A percentile compares a stretch with the other conserved stretches of the same genome.
These are phyloP conservation scores for Poecilobothrus nobilitatus DNA, from an alignment of 2,888 invertebrate genomes.

Conservation along the genomic window DNA sequence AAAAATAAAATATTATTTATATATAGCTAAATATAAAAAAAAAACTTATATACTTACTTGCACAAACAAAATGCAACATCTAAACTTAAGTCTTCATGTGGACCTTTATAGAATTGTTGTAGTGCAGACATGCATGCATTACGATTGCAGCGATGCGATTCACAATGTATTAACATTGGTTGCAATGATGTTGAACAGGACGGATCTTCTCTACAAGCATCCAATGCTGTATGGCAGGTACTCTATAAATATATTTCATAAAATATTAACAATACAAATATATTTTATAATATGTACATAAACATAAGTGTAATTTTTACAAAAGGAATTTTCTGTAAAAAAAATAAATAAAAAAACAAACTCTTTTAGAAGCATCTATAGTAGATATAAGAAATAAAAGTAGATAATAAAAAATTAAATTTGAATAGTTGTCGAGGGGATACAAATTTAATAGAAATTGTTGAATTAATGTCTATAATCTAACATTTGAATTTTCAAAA, in stretches of 20 bases:
- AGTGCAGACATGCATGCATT: constrained; percentile 82
- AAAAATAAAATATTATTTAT: too few relatives aligned
- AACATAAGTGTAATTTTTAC: constrained; percentile 4
- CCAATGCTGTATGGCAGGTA: constrained; percentile 79
- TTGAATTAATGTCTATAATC: too few relatives aligned
- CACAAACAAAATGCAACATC: constrained; percentile 89
- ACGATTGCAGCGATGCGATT: constrained; percentile 65
- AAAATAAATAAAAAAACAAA: too few relatives aligned
- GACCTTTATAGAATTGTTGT: constrained; percentile 75
- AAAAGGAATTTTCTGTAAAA: not conserved
- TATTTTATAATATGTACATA: not conserved
- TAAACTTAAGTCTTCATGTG: constrained; percentile 71
- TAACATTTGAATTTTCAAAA: too few relatives aligned
- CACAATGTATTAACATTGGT: constrained; percentile 78
- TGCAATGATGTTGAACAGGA: constrained; percentile 70
- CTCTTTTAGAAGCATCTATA: too few relatives aligned
- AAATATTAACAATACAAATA: not conserved
- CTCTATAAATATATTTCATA: constrained; percentile 51
- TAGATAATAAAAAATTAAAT: too few relatives aligned
- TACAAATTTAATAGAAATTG: too few relatives aligned
- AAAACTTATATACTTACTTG: constrained; percentile 58
- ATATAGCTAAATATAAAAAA: too few relatives aligned
- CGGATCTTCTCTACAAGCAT: constrained; percentile 71
- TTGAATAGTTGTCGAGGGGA: too few relatives aligned
- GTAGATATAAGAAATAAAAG: too few relatives aligned